Evolutionary conservation across 2,888 invertebrate species (phyloP).

Genomic region (Euzophera pinguis): DNA sequence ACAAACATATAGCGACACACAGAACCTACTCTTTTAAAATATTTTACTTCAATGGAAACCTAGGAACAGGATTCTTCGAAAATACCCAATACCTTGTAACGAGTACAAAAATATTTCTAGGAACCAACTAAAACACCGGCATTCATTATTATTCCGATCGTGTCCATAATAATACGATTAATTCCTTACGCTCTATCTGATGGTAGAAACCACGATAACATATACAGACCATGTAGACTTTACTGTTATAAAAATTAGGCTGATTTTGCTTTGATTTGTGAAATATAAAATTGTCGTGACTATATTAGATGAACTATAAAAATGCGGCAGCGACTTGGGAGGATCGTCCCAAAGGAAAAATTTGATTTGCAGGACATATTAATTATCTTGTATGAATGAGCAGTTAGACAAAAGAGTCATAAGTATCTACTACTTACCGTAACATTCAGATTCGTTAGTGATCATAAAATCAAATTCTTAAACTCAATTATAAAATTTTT

Average conservation of each 20-base stretch:
- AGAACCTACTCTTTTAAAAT: too few species aligned
- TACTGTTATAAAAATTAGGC: slow-evolving; percentile 22
- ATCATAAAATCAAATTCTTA: too few species aligned
- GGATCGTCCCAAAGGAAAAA: slow-evolving; percentile 50
- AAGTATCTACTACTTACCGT: too few species aligned
- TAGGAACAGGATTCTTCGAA: not conserved
- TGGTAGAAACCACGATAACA: slow-evolving; percentile 31
- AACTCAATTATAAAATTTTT: too few species aligned
- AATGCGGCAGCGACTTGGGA: slow-evolving; percentile 50
- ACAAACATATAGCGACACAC: too few species aligned
- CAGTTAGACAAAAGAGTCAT: not conserved
- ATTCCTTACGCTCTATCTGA: slow-evolving; percentile 63
- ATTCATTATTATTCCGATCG: slow-evolving; percentile 49
- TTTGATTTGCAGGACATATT: slow-evolving; percentile 26
- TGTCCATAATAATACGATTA: slow-evolving; percentile 75
- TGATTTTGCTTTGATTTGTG: slow-evolving; percentile 22
- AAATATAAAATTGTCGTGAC: slow-evolving; percentile 10
- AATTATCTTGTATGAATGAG: not conserved
- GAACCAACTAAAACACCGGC: slow-evolving; percentile 55
- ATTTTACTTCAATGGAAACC: not conserved
- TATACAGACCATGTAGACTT: slow-evolving; percentile 20
- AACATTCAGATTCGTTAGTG: too few species aligned
- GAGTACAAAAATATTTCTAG: slow-evolving; percentile 47
- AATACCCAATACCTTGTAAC: not conserved
- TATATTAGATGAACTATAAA: slow-evolving; percentile 41